These are phyloP conservation scores for Malthinus flaveolus DNA, from an alignment of 2,888 invertebrate species.

Conservation along the genomic window DNA sequence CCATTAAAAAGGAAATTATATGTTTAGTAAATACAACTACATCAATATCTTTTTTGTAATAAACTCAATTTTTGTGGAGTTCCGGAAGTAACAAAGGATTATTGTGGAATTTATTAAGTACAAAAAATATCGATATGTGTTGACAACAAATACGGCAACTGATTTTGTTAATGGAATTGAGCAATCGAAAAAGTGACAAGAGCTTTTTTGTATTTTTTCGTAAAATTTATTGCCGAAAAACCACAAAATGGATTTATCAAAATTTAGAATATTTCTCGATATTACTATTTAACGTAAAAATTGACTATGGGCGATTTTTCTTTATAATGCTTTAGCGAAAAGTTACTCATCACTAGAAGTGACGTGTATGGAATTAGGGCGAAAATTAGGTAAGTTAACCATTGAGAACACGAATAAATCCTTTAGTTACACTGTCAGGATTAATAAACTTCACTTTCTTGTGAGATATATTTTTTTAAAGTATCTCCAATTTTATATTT, in stretches of 20 bases:
- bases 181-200: constrained; percentile 2
- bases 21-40: constrained; percentile 1
- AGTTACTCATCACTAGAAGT: no score
- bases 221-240: not conserved
- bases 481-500: no score
- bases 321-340: no score
- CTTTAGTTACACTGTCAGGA: no score
- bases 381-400: no score
- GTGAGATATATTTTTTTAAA: no score
- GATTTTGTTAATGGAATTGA: constrained; percentile 5
- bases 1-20: constrained; percentile 9
- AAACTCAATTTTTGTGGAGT: not conserved
- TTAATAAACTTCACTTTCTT: no score
- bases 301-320: no score
- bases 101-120: not conserved
- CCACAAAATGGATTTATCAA: constrained; percentile 19
- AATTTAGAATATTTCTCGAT: constrained; percentile 12
- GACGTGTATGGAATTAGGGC: no score
- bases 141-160: not conserved
- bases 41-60: not conserved
- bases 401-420: no score
- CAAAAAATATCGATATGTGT: not conserved
- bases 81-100: not conserved
- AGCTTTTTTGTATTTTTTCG: no score
- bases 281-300: no score